phyloP scores from a whole-genome alignment of 2,888 invertebrate species.

The Mesochorus sp. region DNA sequence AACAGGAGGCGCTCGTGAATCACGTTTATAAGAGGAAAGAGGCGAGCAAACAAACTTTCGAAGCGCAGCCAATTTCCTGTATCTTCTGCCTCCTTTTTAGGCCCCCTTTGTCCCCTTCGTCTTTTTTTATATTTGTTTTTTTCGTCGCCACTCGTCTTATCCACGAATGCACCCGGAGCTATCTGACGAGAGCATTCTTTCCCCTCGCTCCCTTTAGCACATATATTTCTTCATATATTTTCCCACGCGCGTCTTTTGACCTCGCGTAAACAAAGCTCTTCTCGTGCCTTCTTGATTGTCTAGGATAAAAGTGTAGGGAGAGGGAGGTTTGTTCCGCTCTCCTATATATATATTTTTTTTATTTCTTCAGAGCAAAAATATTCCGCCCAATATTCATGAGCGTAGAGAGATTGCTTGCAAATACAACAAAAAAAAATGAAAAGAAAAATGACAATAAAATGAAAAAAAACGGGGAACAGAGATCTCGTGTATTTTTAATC shows the following conservation, averaged over 20 bases:
- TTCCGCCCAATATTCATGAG: neutral
- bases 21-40: conserved; percentile 2
- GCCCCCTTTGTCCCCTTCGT: neutral
- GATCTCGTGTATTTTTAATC: neutral
- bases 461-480: too few species aligned
- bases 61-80: conserved; percentile 56
- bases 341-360: too few species aligned
- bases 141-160: neutral
- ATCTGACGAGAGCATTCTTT: neutral
- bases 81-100: conserved; percentile 26
- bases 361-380: too few species aligned
- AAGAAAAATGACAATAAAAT: neutral
- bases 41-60: conserved; percentile 52
- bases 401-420: neutral
- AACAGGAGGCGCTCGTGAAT: conserved; percentile 11
- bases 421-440: neutral
- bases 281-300: neutral
- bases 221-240: conserved; percentile 4
- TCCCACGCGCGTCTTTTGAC: neutral
- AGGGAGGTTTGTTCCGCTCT: neutral
- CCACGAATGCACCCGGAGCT: neutral
- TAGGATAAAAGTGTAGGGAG: neutral
- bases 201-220: neutral
- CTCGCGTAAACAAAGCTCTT: neutral
- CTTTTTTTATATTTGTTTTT: conserved; percentile 2